A percentile compares a stretch with the other conserved stretches of the same genome.
Evolutionary conservation across 2,888 invertebrate species (phyloP).

Genomic region (Oxycera nigricornis): DNA sequence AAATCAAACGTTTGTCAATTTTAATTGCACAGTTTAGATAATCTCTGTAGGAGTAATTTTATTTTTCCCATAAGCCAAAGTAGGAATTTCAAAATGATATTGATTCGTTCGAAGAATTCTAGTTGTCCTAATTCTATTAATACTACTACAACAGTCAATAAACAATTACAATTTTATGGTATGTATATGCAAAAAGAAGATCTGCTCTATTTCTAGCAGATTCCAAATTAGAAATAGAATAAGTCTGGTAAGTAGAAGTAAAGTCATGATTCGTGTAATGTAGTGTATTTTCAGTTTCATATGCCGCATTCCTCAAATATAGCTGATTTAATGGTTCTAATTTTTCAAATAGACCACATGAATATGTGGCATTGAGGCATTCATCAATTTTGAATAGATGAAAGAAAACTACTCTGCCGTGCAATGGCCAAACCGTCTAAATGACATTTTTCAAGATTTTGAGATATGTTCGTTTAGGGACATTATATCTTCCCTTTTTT

Average conservation of each 20-base stretch:
- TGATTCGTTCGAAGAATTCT: background rate
- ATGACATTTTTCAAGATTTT: too few species aligned
- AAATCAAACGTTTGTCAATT: background rate
- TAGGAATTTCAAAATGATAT: too few species aligned
- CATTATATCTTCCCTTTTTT: too few species aligned
- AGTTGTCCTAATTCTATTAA: background rate
- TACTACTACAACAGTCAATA: background rate
- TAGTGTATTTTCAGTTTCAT: background rate
- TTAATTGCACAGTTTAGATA: background rate
- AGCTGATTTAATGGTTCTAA: background rate
- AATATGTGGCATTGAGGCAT: background rate
- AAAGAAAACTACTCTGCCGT: background rate
- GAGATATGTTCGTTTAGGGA: too few species aligned
- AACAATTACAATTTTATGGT: background rate
- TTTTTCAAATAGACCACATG: background rate
- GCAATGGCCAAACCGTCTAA: too few species aligned
- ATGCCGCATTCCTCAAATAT: background rate
- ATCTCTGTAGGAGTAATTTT: background rate
- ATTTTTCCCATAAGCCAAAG: background rate
- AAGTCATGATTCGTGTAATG: background rate
- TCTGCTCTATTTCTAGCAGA: background rate
- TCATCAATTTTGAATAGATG: background rate
- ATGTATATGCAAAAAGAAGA: background rate
- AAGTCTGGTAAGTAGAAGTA: background rate
- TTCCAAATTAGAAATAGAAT: background rate